Evolutionary conservation across 2,888 invertebrate species (phyloP).

Genomic region (Stenolophus ochropezus): DNA sequence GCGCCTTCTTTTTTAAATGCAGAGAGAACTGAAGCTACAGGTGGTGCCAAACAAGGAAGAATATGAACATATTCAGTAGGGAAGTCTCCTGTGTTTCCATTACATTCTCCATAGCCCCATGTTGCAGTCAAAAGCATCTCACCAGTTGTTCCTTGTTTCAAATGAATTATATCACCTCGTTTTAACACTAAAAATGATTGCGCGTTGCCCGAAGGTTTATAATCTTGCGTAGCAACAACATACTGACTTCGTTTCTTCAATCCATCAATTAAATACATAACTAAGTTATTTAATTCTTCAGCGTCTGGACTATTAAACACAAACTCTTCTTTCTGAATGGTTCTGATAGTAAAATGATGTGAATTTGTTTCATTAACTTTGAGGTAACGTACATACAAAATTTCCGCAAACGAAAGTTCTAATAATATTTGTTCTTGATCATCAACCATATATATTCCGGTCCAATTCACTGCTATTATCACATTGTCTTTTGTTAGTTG

Average conservation of each 20-base stretch:
- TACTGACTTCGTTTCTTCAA: constrained; percentile 90
- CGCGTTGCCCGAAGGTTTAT: constrained; percentile 76
- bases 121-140: constrained; percentile 83
- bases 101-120: constrained; percentile 84
- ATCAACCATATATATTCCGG: constrained; percentile 93
- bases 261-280: constrained; percentile 89
- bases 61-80: constrained; percentile 91
- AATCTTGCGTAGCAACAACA: constrained; percentile 83
- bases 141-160: constrained; percentile 85
- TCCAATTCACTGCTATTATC: constrained; percentile 95
- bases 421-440: constrained; percentile 92
- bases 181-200: constrained; percentile 77
- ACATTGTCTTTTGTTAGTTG: constrained; percentile 82
- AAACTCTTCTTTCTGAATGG: constrained; percentile 92
- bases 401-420: constrained; percentile 91
- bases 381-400: constrained; percentile 83
- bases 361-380: constrained; percentile 74
- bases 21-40: constrained; percentile 81
- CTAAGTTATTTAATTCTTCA: constrained; percentile 87
- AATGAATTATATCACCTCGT: constrained; percentile 86
- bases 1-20: constrained; percentile 78
- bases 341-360: constrained; percentile 84
- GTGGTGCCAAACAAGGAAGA: constrained; percentile 86
- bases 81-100: constrained; percentile 86
- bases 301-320: constrained; percentile 93